Percentiles rank a stretch among this genome's conserved stretches.
phyloP scores from a whole-genome alignment of 2,888 invertebrate genomes.

The Oligia strigilis region DNA sequence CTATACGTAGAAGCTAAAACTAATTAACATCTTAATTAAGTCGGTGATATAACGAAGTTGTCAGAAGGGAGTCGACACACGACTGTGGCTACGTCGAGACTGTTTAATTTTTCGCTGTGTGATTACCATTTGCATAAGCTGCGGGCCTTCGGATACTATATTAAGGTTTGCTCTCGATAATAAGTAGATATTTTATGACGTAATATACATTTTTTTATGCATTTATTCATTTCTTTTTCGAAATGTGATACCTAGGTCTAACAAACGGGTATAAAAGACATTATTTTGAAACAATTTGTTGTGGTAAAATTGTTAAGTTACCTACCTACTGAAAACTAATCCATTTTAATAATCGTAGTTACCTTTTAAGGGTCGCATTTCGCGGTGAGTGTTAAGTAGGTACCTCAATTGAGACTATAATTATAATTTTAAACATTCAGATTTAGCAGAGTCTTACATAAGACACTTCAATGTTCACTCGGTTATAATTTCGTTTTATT shows the following conservation, averaged over 20 bases:
- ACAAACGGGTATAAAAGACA: neutral
- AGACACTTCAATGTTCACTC: neutral
- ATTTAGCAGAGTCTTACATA: neutral
- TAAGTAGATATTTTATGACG: constrained; percentile 20
- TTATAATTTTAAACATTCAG: neutral
- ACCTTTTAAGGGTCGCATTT: neutral
- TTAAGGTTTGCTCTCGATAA: constrained; percentile 71
- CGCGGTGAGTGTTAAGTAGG: neutral
- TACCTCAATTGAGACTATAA: neutral
- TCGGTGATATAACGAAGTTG: constrained; percentile 60
- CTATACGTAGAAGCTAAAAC: constrained; percentile 35
- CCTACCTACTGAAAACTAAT: too few relatives aligned
- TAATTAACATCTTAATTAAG: constrained; percentile 66
- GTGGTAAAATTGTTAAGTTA: neutral
- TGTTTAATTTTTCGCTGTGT: constrained; percentile 79
- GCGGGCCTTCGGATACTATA: constrained; percentile 73
- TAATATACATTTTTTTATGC: neutral
- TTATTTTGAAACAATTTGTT: neutral
- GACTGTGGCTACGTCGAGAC: constrained; percentile 63
- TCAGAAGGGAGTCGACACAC: constrained; percentile 60
- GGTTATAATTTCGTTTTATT: neutral
- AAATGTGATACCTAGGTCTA: neutral
- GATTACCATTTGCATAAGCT: constrained; percentile 84
- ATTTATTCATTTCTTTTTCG: neutral
- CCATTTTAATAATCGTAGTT: neutral